A percentile compares a stretch with the other conserved stretches of the same genome.
Conservation (phyloP, 2,113 vertebrate genomes). For the Ariopsis seemanni region DNA sequence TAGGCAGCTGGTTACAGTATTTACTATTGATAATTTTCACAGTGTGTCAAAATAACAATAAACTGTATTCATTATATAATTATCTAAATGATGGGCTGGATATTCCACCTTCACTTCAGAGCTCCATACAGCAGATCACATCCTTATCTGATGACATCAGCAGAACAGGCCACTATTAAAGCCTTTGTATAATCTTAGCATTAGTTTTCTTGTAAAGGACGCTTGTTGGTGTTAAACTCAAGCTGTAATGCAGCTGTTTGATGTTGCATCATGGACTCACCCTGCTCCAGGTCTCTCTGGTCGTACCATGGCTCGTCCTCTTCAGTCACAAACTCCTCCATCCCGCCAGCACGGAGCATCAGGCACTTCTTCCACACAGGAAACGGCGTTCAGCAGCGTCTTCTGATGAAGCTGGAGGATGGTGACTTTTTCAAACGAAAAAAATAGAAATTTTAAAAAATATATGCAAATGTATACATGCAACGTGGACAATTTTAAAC, state of each 20-base stretch:
- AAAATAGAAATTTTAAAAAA: background rate
- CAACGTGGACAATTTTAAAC: background rate
- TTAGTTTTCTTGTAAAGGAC: background rate
- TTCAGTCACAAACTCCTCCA: constrained; percentile 92
- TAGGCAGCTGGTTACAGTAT: background rate
- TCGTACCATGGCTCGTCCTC: constrained; percentile 98
- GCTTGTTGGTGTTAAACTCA: background rate
- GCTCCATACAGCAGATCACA: background rate
- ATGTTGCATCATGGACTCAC: constrained; percentile 66
- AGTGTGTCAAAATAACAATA: background rate
- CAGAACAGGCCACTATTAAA: background rate
- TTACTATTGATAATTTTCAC: background rate
- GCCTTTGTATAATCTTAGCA: background rate
- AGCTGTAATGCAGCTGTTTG: background rate
- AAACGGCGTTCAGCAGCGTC: background rate
- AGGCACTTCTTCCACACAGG: constrained; percentile 20
- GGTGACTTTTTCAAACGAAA: background rate
- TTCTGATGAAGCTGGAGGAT: background rate
- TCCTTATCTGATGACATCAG: background rate
- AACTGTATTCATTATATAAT: background rate
- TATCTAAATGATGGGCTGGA: background rate
- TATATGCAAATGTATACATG: background rate
- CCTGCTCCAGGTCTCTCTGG: constrained; percentile 94
- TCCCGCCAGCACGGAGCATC: constrained; percentile 81
- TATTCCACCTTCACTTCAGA: background rate